Percentiles rank a stretch among this genome's conserved stretches.
phyloP scores from a whole-genome alignment of 2,888 invertebrate genomes.

The Epinotia nisella region DNA sequence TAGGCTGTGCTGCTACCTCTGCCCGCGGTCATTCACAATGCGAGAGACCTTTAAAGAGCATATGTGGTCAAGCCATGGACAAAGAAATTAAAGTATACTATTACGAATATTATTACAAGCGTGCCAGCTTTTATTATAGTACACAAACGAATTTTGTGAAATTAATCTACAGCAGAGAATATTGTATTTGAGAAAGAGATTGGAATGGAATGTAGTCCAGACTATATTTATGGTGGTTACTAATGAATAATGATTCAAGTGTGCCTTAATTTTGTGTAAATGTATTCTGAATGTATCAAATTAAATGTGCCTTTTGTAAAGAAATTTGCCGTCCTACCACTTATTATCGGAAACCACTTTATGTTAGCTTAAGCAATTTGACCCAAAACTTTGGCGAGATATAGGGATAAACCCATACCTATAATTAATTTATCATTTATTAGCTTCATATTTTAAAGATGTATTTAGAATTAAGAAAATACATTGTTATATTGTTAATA shows the following conservation, averaged over 20 bases:
- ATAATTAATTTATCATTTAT: conserved; percentile 14
- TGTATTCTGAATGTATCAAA: conserved; percentile 24
- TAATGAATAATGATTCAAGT: conserved; percentile 28
- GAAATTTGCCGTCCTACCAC: conserved; percentile 35
- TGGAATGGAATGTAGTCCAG: conserved; percentile 7
- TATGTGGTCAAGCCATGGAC: conserved; percentile 88
- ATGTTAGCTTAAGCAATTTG: conserved; percentile 12
- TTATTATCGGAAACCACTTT: conserved; percentile 19
- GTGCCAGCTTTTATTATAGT: background rate
- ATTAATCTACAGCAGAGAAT: background rate
- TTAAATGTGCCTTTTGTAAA: conserved; percentile 36
- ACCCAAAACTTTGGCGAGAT: conserved; percentile 9
- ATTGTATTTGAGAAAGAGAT: background rate
- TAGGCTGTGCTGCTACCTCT: conserved; percentile 88
- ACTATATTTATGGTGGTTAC: conserved; percentile 35
- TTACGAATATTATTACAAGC: background rate
- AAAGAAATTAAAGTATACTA: conserved; percentile 79
- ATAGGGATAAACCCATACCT: background rate
- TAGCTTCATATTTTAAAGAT: conserved; percentile 8
- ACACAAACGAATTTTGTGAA: background rate
- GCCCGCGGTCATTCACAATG: conserved; percentile 88
- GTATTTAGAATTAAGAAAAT: conserved; percentile 9
- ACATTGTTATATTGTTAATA: conserved; percentile 23
- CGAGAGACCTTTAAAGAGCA: conserved; percentile 88
- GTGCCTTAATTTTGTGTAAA: conserved; percentile 38